These are phyloP conservation scores for Leucopsar rothschildi DNA, from an alignment of 2,113 vertebrate species.

Conservation along the genomic window DNA sequence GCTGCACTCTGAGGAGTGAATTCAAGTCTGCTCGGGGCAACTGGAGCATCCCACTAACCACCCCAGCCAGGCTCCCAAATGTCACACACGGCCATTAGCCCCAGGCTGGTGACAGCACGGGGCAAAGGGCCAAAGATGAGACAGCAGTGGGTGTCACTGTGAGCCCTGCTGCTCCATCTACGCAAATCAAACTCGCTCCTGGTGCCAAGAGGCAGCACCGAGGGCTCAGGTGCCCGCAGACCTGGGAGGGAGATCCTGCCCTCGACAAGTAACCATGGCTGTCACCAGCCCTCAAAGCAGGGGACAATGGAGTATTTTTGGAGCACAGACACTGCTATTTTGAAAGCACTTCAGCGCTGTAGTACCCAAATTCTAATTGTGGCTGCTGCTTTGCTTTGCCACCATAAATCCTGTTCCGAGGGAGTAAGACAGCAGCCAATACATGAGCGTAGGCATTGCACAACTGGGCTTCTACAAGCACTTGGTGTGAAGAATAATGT, in stretches of 20 bases:
- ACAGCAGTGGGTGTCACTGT: not conserved
- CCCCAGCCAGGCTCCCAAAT: not conserved
- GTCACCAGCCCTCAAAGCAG: not conserved
- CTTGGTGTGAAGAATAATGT: constrained; percentile 36
- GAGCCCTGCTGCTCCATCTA: not conserved
- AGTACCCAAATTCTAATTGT: not conserved
- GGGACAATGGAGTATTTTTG: not conserved
- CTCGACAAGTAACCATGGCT: not conserved
- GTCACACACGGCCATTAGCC: not conserved
- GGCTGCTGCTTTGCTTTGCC: constrained; percentile 22
- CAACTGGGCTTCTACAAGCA: constrained; percentile 24
- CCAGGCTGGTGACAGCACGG: not conserved
- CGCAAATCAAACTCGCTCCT: fast-evolving
- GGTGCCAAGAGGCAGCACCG: not conserved
- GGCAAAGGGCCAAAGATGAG: not conserved
- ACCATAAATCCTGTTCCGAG: not conserved
- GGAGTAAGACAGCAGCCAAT: constrained; percentile 28
- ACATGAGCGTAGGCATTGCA: constrained; percentile 34
- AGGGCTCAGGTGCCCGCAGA: fast-evolving
- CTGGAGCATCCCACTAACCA: fast-evolving
- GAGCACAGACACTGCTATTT: not conserved
- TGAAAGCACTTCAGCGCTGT: not conserved
- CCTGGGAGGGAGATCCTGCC: not conserved
- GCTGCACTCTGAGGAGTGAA: not conserved
- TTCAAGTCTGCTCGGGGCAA: not conserved